Conservation (phyloP, 2,797 vertebrate genomes). For the Bryconaethiops microstoma region DNA sequence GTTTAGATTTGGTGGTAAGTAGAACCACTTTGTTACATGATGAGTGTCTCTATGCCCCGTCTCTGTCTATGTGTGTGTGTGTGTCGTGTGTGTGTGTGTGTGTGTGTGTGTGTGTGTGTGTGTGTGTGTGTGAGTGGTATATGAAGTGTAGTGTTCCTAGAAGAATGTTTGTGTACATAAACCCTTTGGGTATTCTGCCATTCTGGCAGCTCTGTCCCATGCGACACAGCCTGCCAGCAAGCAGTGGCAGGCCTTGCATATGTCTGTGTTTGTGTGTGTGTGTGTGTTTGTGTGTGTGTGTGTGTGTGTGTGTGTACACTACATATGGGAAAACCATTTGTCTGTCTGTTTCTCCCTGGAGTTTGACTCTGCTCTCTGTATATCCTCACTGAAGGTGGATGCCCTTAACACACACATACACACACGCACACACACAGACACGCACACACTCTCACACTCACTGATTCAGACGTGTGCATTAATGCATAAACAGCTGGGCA, state of each 20-base stretch:
- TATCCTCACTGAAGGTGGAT: not conserved
- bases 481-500: conserved; percentile 9
- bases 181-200: conserved; percentile 17
- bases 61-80: too few species aligned
- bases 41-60: too few species aligned
- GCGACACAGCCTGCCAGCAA: conserved; percentile 64
- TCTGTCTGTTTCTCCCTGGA: conserved; percentile 28
- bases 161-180: conserved; percentile 1
- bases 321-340: conserved; percentile 27
- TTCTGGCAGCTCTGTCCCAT: conserved; percentile 58
- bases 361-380: conserved; percentile 12
- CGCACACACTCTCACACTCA: not conserved
- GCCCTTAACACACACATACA: too few species aligned
- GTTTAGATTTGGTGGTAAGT: too few species aligned
- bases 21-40: too few species aligned
- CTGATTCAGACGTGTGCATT: not conserved
- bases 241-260: conserved; percentile 35
- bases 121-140: not conserved
- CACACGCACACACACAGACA: not conserved
- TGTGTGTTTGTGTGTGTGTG: not conserved
- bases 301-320: not conserved
- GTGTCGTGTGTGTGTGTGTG: not conserved
- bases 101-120: not conserved
- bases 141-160: not conserved
- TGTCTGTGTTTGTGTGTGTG: not conserved